Conservation (phyloP, 2,113 vertebrate species). For the Pipa parva region DNA sequence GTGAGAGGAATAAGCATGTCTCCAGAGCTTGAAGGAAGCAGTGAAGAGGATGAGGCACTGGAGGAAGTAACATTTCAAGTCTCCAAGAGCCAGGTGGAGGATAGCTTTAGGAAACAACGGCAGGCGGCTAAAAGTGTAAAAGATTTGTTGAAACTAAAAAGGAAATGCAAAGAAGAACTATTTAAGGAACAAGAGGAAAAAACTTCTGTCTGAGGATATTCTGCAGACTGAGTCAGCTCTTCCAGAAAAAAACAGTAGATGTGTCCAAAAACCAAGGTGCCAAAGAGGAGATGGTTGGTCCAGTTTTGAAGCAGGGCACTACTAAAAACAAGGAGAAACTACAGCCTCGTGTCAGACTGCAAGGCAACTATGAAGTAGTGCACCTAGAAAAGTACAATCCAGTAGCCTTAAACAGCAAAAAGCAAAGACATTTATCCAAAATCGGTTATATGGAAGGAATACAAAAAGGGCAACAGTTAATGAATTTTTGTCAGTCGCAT, state of each 20-base stretch:
- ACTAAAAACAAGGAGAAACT: not conserved
- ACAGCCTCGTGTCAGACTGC: conserved; percentile 49
- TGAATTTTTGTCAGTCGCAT: no score
- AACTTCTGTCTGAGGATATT: conserved; percentile 65
- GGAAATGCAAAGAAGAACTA: conserved; percentile 74
- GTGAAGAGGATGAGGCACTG: conserved; percentile 55
- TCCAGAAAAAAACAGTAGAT: not conserved
- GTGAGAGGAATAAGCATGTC: conserved; percentile 26
- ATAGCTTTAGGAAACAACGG: conserved; percentile 49
- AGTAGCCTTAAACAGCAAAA: conserved; percentile 57
- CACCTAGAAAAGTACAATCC: conserved; percentile 55
- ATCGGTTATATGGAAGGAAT: conserved; percentile 72
- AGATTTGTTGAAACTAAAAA: conserved; percentile 77
- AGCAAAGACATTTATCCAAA: conserved; percentile 70
- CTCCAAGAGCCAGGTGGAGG: conserved; percentile 53
- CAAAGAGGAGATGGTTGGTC: not conserved
- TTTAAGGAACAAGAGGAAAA: conserved; percentile 84
- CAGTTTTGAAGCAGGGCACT: no score
- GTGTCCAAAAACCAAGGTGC: no score
- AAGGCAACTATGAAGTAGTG: conserved; percentile 66
- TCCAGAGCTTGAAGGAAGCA: conserved; percentile 14
- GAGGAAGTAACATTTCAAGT: conserved; percentile 64
- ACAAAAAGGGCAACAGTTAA: conserved; percentile 68
- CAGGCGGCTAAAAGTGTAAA: conserved; percentile 69
- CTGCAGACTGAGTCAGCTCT: conserved; percentile 52